Base-by-base conservation (phyloP, 2,113 vertebrate species). In the Zapus hudsonius region DNA sequence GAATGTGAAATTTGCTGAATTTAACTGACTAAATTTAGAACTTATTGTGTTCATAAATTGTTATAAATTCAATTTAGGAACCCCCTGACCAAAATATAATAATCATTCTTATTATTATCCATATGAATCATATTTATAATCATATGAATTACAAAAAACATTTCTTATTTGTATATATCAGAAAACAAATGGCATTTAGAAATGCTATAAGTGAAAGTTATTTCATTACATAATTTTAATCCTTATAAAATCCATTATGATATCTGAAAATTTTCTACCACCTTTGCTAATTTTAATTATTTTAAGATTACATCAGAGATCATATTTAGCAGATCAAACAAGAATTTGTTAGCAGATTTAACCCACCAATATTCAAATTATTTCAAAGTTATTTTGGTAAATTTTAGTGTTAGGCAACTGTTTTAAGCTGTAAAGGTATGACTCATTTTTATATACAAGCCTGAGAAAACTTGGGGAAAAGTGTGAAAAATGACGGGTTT, bases 381-480 rank as follows among this genome's bases (percentile, higher is more conserved):
- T 93, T 95, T 93, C 74, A 6, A 93, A 89, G 23, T 78, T 89
- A 63, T 73, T 90, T 89, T 89, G 44, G 33, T 87, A 59, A 79
- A 80, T 4, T 89, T 55, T 66, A 61, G 10, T 44, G 40, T 93
- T 27, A 27, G 27, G 23, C 29, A 92, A 52, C 44, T 81, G 57
- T 88, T 83, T 91, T 55, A 86, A 93, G 47, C 11, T 79, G 1
- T 88, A 84, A 63, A 63, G 74, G 9, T 83, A 3, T 81, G 17
- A 67, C 12, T 55, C 63, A 63, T 23, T 76, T 89, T 83, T 55
- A 86, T 31, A 70, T 74, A 22, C 79, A 72, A 87, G 92, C 83
- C 31, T 78, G 5, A 82, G 27, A 86, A 76, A 59, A 0, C 0
- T 81, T 36, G n/a, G 81, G 84, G 69, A 90, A 73, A 3, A 93